Conservation (phyloP, 2,888 invertebrate species). For the Branchipolynoe longqiensis region DNA sequence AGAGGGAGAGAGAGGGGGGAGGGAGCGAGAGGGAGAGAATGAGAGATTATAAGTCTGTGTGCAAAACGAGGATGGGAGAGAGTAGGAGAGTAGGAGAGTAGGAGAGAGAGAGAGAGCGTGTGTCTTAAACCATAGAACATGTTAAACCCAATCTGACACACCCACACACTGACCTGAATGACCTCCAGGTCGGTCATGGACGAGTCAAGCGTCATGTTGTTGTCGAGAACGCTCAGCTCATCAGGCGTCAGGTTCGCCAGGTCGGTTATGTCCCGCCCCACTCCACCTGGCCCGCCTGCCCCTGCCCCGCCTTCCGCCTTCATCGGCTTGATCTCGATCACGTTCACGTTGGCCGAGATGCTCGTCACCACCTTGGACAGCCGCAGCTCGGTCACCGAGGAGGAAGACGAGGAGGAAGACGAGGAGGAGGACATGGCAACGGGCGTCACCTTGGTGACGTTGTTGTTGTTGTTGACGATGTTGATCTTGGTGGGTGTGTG, state of each 20-base stretch:
- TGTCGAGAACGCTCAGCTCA: slow-evolving; percentile 65
- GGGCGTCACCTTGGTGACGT: slow-evolving; percentile 52
- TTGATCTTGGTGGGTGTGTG: slow-evolving; percentile 60
- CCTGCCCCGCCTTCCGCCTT: neutral
- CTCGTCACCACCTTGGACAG: slow-evolving; percentile 29
- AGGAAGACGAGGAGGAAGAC: neutral
- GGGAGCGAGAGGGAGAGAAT: no score
- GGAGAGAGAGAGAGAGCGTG: no score
- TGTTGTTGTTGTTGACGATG: slow-evolving; percentile 60
- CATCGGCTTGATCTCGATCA: slow-evolving; percentile 55
- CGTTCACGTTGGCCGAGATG: slow-evolving; percentile 55
- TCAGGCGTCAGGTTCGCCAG: slow-evolving; percentile 60
- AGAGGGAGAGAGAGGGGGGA: no score
- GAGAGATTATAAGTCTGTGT: no score
- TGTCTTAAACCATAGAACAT: no score
- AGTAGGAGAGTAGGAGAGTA: no score
- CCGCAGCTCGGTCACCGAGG: neutral
- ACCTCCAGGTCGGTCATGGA: slow-evolving; percentile 72
- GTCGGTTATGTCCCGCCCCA: neutral
- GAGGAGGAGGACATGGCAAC: neutral
- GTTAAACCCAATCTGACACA: no score
- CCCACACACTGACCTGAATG: slow-evolving; percentile 70
- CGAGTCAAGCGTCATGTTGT: slow-evolving; percentile 70
- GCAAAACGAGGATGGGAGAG: no score
- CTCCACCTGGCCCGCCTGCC: neutral